Conservation (phyloP, 2,797 vertebrate genomes). For the Lutjanus argentimaculatus region DNA sequence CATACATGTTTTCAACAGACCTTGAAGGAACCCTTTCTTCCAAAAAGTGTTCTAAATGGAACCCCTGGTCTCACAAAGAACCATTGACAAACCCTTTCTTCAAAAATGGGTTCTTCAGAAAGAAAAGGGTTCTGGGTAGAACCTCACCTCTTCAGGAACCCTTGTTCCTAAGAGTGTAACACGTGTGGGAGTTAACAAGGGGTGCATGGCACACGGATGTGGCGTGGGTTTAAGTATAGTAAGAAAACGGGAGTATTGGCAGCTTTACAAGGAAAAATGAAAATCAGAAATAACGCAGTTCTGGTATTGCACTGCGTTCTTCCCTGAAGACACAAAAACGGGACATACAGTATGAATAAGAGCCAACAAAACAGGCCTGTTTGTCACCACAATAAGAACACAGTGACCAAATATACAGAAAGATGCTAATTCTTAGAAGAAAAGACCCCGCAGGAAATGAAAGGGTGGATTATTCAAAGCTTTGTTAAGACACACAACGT, state of each 20-base stretch:
- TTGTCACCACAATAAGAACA: constrained; percentile 2
- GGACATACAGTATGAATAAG: background rate
- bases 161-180: background rate
- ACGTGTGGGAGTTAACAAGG: constrained; percentile 34
- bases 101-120: no score
- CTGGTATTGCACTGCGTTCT: background rate
- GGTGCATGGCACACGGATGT: constrained; percentile 32
- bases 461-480: constrained; percentile 41
- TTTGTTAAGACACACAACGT: constrained; percentile 37
- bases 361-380: constrained; percentile 12
- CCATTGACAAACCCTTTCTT: no score
- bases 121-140: no score
- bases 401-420: constrained; percentile 8
- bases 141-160: no score
- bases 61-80: no score
- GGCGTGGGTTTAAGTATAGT: constrained; percentile 49
- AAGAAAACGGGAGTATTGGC: constrained; percentile 1
- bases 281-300: constrained; percentile 9
- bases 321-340: background rate
- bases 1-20: no score
- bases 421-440: constrained; percentile 11
- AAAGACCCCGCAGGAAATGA: constrained; percentile 59
- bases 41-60: no score
- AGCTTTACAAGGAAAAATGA: constrained; percentile 9
- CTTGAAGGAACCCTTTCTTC: no score